Conservation (phyloP, 2,113 vertebrate species). For the Hippocampus barbouri region DNA sequence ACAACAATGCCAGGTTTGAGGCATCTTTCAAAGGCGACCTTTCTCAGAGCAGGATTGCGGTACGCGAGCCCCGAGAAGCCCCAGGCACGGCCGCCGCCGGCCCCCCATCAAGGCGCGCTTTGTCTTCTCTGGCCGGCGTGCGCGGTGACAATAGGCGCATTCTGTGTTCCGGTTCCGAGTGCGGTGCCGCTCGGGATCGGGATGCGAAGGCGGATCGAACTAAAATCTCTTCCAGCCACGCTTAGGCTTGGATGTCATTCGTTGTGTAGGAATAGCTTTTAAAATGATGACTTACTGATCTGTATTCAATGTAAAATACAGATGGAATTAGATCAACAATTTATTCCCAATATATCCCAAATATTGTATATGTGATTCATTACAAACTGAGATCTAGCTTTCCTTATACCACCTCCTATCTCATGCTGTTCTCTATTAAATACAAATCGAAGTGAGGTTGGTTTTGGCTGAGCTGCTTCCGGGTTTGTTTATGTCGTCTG, state of each 20-base stretch:
- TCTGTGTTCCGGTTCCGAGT: conserved; percentile 21
- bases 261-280: conserved; percentile 1
- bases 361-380: no score
- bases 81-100: conserved; percentile 41
- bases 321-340: no score
- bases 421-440: neutral
- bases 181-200: neutral
- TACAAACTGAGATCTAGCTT: no score
- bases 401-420: neutral
- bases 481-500: neutral
- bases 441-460: neutral
- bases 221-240: neutral
- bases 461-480: neutral
- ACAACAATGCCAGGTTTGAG: conserved; percentile 51
- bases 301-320: no score
- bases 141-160: conserved; percentile 49
- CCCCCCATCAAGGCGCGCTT: conserved; percentile 43
- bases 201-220: neutral
- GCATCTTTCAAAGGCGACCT: conserved; percentile 54
- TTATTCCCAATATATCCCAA: no score
- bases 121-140: conserved; percentile 33
- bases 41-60: conserved; percentile 38
- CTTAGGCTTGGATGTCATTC: neutral
- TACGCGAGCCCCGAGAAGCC: conserved; percentile 43
- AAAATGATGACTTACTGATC: no score